These are phyloP conservation scores for Thamnophis sirtalis DNA, from an alignment of 2,113 vertebrate species.

Conservation along the genomic window DNA sequence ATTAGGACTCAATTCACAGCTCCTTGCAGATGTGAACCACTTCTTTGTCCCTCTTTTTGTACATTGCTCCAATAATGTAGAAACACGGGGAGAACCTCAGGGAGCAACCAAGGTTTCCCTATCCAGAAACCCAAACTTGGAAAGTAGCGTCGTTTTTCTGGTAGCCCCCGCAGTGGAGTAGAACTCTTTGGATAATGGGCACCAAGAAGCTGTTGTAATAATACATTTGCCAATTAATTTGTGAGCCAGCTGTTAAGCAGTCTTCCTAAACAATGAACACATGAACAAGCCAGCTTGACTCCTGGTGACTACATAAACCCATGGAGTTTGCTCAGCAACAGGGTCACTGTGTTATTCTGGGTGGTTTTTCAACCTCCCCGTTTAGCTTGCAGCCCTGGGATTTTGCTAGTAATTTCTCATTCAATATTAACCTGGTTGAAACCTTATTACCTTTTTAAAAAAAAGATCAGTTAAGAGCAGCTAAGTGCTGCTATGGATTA, in stretches of 20 bases:
- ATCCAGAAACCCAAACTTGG: background rate
- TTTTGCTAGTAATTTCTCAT: background rate
- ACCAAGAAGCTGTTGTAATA: background rate
- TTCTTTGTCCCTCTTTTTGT: background rate
- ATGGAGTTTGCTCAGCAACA: background rate
- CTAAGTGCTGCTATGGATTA: background rate
- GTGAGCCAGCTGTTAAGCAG: background rate
- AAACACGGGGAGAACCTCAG: background rate
- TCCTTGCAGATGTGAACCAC: background rate
- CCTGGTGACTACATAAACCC: background rate
- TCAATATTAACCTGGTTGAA: background rate
- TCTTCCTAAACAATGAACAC: background rate
- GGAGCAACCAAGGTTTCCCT: background rate
- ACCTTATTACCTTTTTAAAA: background rate
- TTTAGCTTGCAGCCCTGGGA: background rate
- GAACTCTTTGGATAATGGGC: background rate
- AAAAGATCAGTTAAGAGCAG: background rate
- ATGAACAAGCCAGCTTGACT: background rate
- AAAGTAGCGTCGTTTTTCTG: background rate
- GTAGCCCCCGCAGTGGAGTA: background rate
- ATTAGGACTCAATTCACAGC: background rate
- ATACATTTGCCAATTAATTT: background rate
- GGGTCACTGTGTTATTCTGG: background rate
- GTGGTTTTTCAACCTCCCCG: background rate
- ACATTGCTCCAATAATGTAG: background rate